Base-by-base conservation (phyloP, 2,888 invertebrate genomes). In the Thelaira solivaga region DNA sequence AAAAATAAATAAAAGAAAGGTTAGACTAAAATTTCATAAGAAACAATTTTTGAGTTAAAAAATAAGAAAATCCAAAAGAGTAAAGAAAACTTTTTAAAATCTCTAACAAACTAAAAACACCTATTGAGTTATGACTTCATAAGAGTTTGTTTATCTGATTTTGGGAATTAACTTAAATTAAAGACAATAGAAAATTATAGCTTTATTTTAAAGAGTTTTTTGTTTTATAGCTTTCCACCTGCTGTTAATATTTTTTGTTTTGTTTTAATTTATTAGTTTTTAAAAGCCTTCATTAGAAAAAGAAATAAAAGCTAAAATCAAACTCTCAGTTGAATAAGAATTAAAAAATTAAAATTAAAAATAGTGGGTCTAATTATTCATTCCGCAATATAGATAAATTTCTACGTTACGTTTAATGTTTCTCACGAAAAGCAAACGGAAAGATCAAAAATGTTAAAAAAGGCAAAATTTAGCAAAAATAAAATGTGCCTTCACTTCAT, bases 51-150 rank as follows among this genome's bases (percentile, higher is more conserved):
- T 22, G 24, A 18, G 18, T 29, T 10, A 47, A 47, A 57, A 57
- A 57, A 36, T 10, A 1, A 16, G 13, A 45, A 22, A 16, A 34
- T 47, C 18, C 13, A 16, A 34, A 62, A n/a, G n/a, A n/a, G n/a
- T n/a, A n/a, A 45, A 36, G 18, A 34, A 22, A 34, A 34, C 18
- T 29, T 7, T 8, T 13, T 18, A 43, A 16, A 16, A 57, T 8
- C 65, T 24, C 41, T 31, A 11, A 51, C 11, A 13, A 39, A 34
- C 73, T 13, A 51, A 16, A 13, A 39, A 34, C 73, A 73, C 77
- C 73, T 77, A 73, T 69, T 69, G 77, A 51, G 68, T 77, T 53
- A 73, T 43, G 57, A 68, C 57, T 74, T 61, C 45, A 67, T 67
- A 67, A 67, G 36, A 67, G 36, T 61, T 55, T 61, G 43, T 72